Percentiles rank a stretch among this genome's conserved stretches.
phyloP scores from a whole-genome alignment of 2,113 vertebrate genomes.

The Notarius quadriscutis region DNA sequence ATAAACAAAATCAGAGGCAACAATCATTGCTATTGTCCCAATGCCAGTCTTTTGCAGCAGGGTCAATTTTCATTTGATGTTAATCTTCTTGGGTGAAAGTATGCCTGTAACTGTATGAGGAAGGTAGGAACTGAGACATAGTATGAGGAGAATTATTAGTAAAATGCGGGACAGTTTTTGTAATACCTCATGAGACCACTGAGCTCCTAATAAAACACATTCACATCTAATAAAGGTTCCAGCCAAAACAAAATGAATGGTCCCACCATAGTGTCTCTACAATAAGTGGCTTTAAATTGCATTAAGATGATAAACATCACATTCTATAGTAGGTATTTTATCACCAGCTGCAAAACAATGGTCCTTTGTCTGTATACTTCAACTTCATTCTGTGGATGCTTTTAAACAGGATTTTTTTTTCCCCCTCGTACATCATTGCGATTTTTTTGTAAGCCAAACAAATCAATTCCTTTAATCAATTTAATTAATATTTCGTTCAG shows the following conservation, averaged over 20 bases:
- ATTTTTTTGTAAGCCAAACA: background rate
- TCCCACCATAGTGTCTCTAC: background rate
- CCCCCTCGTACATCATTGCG: background rate
- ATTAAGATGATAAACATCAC: background rate
- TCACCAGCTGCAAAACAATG: background rate
- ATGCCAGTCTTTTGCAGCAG: slow-evolving; percentile 24
- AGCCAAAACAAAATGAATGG: background rate
- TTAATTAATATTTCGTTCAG: background rate
- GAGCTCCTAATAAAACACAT: background rate
- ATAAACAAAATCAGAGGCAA: slow-evolving; percentile 50
- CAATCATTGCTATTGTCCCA: slow-evolving; percentile 51
- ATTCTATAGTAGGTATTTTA: background rate
- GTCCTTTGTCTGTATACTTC: background rate
- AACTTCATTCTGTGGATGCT: background rate
- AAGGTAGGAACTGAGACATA: background rate
- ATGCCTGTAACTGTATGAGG: background rate
- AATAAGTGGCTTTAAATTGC: background rate
- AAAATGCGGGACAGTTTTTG: background rate
- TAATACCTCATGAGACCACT: background rate
- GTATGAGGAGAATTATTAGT: background rate
- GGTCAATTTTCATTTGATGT: slow-evolving; percentile 39
- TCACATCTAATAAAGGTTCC: background rate
- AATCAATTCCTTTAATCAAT: background rate
- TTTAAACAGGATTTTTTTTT: background rate
- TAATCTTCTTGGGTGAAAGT: slow-evolving; percentile 40